Percentiles rank a stretch among this genome's conserved stretches.
Conservation (phyloP, 30 jellyfish, hydroid and myxozoan genomes). For the Catostylus mosaicus region DNA sequence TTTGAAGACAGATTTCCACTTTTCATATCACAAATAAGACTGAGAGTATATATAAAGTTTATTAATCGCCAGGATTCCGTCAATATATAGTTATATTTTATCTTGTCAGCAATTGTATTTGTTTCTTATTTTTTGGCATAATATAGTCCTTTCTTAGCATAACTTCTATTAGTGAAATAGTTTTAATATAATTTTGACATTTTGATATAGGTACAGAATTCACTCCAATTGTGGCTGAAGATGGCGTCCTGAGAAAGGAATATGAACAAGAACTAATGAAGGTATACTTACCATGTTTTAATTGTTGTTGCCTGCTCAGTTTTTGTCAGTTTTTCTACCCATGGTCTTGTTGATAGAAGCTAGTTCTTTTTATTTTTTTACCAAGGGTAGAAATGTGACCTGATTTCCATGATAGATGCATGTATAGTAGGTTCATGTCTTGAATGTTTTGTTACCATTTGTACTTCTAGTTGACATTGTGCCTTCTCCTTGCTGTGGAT, state of each 20-base stretch:
- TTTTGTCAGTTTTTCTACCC: background rate
- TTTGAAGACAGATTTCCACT: background rate
- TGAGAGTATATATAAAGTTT: background rate
- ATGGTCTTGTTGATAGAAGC: background rate
- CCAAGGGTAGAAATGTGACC: background rate
- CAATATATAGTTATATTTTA: background rate
- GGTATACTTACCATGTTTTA: slow-evolving; percentile 32
- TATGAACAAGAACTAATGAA: slow-evolving; percentile 80
- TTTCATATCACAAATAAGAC: background rate
- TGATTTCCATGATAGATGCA: background rate
- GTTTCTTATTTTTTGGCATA: background rate
- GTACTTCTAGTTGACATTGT: background rate
- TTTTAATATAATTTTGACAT: no score
- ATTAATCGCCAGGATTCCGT: background rate
- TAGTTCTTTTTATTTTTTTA: no score
- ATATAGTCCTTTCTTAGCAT: background rate
- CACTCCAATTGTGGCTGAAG: slow-evolving; percentile 65
- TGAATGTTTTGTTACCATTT: no score
- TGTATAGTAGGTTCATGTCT: background rate
- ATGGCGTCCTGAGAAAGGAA: slow-evolving; percentile 88
- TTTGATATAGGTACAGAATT: slow-evolving; percentile 33
- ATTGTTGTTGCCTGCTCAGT: background rate
- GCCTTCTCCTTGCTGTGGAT: background rate
- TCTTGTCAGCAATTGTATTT: background rate
- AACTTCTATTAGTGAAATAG: background rate